Conservation (phyloP, 2,797 vertebrate species). For the Emys orbicularis region DNA sequence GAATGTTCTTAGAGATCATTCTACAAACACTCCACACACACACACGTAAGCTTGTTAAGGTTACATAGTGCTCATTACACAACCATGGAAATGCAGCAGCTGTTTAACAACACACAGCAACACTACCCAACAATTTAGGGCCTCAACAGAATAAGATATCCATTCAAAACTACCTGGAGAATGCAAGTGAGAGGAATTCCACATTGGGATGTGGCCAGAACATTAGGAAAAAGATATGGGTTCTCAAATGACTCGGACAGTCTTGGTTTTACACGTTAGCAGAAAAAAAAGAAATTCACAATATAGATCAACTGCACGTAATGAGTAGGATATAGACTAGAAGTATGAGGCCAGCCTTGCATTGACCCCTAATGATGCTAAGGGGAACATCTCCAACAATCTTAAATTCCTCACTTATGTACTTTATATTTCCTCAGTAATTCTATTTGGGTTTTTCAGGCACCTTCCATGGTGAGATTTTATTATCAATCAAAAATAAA, state of each 20-base stretch:
- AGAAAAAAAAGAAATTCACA: neutral
- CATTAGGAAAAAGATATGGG: neutral
- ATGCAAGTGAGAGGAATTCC: neutral
- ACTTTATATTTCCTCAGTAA: neutral
- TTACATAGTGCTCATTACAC: neutral
- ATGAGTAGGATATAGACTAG: neutral
- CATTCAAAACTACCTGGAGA: neutral
- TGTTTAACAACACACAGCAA: neutral
- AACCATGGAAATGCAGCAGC: accelerated
- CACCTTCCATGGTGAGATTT: neutral
- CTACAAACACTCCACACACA: neutral
- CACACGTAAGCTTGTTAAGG: neutral
- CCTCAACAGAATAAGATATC: accelerated
- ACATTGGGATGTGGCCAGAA: neutral
- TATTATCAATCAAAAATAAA: slow-evolving; percentile 32
- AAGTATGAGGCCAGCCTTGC: neutral
- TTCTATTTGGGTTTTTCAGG: neutral
- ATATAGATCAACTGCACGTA: neutral
- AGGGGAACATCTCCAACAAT: neutral
- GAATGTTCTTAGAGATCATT: neutral
- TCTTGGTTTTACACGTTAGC: neutral
- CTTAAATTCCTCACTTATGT: neutral
- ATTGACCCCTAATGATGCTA: neutral
- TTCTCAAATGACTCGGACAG: neutral
- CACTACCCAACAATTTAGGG: accelerated